Evolutionary conservation across 1,140 invertebrate genomes (phyloP), one percentile per base, ranked within the genome.

Genomic region (Carposina sasakii): DNA sequence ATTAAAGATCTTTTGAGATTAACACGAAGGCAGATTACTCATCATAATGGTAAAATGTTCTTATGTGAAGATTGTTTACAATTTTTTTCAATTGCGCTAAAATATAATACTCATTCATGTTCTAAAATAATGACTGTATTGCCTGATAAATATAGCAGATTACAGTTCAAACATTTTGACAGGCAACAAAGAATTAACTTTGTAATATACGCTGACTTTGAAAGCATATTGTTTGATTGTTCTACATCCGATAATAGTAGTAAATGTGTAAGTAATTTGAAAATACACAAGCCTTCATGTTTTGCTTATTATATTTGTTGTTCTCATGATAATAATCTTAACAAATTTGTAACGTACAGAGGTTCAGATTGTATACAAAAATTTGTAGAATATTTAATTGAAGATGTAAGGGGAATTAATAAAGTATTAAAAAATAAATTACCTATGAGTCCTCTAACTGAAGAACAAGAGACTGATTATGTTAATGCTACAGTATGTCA

Each of bases 281-380:
- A 39, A 45, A 31, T n/a, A 21, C 49, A 52, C 22, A 19, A 45
- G 30, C 16, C 49, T 2, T 51, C 48, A 8, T 44, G 40, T 37
- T 51, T 51, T 44, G 48, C 10, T 15, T 51, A 43, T 22, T 52
- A 52, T 44, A 45, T 52, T 17, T 52, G 49, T 28, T 52, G 49
- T 30, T 44, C 41, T 19, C 42, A 52, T 20, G 42, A 52, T n/a
- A n/a, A n/a, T n/a, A n/a, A n/a, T n/a, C n/a, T n/a, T n/a, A n/a
- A n/a, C n/a, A n/a, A n/a, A n/a, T n/a, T n/a, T n/a, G n/a, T n/a
- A n/a, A n/a, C n/a, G n/a, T n/a, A n/a, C n/a, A n/a, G n/a, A n/a
- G n/a, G n/a, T n/a, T n/a, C n/a, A n/a, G n/a, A n/a, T n/a, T n/a
- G n/a, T n/a, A n/a, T n/a, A n/a, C n/a, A n/a, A n/a, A n/a, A n/a